Evolutionary conservation across 2,888 invertebrate genomes (phyloP).

Genomic region (Leistus spinibarbis): DNA sequence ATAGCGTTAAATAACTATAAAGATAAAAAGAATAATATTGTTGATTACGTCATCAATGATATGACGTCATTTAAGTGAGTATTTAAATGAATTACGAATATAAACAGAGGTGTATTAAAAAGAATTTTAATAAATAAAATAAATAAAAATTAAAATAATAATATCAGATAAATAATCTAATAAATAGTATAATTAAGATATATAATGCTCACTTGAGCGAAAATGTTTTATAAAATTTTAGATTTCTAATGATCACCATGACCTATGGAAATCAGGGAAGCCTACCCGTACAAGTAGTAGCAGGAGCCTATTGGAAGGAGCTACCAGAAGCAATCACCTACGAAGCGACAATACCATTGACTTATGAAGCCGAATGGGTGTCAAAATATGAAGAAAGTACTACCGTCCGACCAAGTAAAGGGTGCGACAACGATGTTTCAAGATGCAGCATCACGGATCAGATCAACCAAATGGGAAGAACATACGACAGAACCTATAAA

Average conservation of each 20-base stretch:
- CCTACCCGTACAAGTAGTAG: neutral
- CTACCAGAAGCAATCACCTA: slow-evolving; percentile 19
- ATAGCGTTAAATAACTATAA: no score
- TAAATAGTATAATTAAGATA: no score
- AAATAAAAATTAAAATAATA: no score
- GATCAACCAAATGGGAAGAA: neutral
- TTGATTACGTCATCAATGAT: no score
- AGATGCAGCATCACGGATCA: neutral
- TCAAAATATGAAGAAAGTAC: neutral
- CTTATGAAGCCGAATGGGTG: neutral
- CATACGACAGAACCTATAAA: neutral
- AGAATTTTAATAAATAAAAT: no score
- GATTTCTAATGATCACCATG: neutral
- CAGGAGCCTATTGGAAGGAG: slow-evolving; percentile 30
- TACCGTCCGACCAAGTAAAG: neutral
- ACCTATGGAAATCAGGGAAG: neutral
- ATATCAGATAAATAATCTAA: no score
- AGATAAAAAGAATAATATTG: no score
- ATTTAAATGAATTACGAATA: no score
- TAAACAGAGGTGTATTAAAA: no score
- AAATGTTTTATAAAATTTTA: neutral
- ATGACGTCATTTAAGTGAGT: no score
- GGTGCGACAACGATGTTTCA: neutral
- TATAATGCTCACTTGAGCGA: neutral
- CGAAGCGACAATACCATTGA: slow-evolving; percentile 31